Evolutionary conservation across 1,140 invertebrate species (phyloP).

Genomic region (Apocrypta bakeri): DNA sequence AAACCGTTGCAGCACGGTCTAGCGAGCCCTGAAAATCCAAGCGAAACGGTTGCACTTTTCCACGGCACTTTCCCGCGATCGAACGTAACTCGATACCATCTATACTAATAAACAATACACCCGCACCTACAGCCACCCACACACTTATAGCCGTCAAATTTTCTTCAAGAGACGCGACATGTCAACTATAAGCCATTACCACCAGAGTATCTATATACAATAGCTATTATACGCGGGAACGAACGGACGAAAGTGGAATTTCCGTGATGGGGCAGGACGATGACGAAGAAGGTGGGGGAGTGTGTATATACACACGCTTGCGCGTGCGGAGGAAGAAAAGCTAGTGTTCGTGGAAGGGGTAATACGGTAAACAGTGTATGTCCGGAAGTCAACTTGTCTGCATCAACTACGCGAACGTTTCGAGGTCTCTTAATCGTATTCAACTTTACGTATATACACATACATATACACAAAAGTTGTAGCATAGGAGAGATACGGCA

Average conservation of each 20-base stretch:
- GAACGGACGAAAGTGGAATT: slow-evolving; percentile 35
- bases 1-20: too few relatives aligned
- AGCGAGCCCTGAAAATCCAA: too few relatives aligned
- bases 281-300: slow-evolving; percentile 1
- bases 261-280: slow-evolving; percentile 21
- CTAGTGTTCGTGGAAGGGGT: background rate
- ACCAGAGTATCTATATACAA: background rate
- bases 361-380: slow-evolving; percentile 39
- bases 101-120: too few relatives aligned
- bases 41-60: too few relatives aligned
- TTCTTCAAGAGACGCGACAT: background rate
- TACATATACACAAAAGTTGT: background rate
- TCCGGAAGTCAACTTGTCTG: slow-evolving; percentile 8
- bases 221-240: background rate
- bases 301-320: background rate
- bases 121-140: too few relatives aligned
- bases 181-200: background rate
- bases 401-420: background rate
- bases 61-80: too few relatives aligned
- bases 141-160: too few relatives aligned
- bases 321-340: background rate
- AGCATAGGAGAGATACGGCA: background rate
- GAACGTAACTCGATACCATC: too few relatives aligned
- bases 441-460: background rate
- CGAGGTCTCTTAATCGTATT: background rate